phyloP scores from a whole-genome alignment of 2,888 invertebrate species.

The Pegoplata infirma region DNA sequence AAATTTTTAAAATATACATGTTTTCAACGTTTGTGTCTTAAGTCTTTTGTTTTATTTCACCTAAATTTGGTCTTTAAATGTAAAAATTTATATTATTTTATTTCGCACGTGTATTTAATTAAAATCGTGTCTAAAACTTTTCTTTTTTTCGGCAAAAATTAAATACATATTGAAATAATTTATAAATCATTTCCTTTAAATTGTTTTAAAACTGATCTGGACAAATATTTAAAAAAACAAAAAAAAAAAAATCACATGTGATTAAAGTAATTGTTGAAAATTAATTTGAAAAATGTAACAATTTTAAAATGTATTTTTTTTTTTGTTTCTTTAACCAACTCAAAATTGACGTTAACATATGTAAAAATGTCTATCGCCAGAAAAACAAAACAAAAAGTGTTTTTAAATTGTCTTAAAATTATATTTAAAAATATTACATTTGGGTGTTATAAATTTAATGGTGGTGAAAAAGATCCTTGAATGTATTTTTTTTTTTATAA shows the following conservation, averaged over 20 bases:
- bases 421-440: constrained; percentile 14
- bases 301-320: background rate
- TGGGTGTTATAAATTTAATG: constrained; percentile 8
- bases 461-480: constrained; percentile 50
- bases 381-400: background rate
- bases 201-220: background rate
- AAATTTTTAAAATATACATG: too few species aligned
- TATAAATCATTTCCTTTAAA: background rate
- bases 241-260: background rate
- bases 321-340: background rate
- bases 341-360: constrained; percentile 33
- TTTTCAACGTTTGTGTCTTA: background rate
- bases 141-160: background rate
- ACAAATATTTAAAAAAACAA: background rate
- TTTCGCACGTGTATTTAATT: background rate
- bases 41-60: background rate
- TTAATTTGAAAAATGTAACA: background rate
- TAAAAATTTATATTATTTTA: background rate
- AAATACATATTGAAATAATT: background rate
- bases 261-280: constrained; percentile 10
- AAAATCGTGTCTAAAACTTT: background rate
- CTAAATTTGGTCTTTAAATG: too few species aligned
- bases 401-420: background rate
- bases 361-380: background rate
- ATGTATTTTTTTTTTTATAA: constrained; percentile 18